phyloP scores from a whole-genome alignment of 2,797 vertebrate genomes.

The Pseudomugil tenellus region DNA sequence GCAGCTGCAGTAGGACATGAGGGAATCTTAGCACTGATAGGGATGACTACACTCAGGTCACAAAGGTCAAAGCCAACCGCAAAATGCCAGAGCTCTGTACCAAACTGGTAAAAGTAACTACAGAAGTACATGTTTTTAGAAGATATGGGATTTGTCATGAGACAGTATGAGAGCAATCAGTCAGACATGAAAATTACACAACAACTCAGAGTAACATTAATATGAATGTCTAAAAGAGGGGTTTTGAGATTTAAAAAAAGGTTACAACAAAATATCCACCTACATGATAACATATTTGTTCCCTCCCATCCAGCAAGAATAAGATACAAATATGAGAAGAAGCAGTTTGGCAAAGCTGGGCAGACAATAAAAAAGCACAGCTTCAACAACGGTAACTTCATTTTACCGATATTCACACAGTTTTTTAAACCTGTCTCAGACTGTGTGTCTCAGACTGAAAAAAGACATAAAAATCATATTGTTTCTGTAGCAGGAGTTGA shows the following conservation, averaged over 20 bases:
- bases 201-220: background rate
- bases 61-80: too few relatives aligned
- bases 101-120: background rate
- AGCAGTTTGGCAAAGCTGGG: constrained; percentile 17
- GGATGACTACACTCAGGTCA: too few relatives aligned
- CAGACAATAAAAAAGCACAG: background rate
- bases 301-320: too few relatives aligned
- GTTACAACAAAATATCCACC: background rate
- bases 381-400: constrained; percentile 1
- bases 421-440: too few relatives aligned
- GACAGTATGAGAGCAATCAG: background rate
- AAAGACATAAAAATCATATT: background rate
- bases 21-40: too few relatives aligned
- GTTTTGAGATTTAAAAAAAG: background rate
- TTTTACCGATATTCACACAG: too few relatives aligned
- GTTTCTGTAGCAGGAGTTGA: background rate
- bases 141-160: background rate
- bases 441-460: background rate
- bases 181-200: background rate
- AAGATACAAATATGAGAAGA: background rate
- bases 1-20: too few relatives aligned
- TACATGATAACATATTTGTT: background rate
- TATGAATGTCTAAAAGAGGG: background rate
- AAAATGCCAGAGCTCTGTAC: too few relatives aligned
- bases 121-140: background rate